These are phyloP conservation scores for Cancer borealis DNA, from an alignment of 2,888 invertebrate species.

Conservation along the genomic window DNA sequence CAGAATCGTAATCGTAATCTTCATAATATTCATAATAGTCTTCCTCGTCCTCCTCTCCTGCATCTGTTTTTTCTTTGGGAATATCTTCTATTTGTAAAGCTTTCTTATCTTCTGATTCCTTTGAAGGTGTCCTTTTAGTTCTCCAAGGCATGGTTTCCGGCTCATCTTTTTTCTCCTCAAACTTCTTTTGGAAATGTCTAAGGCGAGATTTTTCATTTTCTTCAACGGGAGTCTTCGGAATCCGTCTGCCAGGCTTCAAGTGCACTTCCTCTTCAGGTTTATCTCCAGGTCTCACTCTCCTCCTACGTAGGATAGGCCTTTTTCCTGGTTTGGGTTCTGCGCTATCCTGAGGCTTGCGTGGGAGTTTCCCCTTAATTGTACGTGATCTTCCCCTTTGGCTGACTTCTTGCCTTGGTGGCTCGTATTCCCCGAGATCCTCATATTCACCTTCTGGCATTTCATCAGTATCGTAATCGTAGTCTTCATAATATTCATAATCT, in stretches of 20 bases:
- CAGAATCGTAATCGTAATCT: conserved; percentile 55
- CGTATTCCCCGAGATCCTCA: conserved; percentile 61
- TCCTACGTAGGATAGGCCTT: conserved; percentile 33
- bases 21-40: conserved; percentile 62
- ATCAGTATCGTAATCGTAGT: conserved; percentile 59
- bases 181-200: conserved; percentile 52
- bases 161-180: not conserved
- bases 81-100: not conserved
- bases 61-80: not conserved
- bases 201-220: conserved; percentile 45
- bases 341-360: conserved; percentile 12
- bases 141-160: conserved; percentile 56
- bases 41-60: conserved; percentile 30
- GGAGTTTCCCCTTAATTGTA: conserved; percentile 41
- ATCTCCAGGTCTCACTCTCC: conserved; percentile 50
- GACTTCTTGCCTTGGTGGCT: conserved; percentile 43
- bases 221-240: conserved; percentile 55
- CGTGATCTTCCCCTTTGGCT: conserved; percentile 55
- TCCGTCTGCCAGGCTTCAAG: conserved; percentile 39
- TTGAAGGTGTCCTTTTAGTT: conserved; percentile 14
- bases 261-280: conserved; percentile 46
- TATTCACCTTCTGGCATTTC: conserved; percentile 51
- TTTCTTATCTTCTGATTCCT: conserved; percentile 10
- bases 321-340: conserved; percentile 39
- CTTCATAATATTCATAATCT: conserved; percentile 54